Percentiles rank a stretch among this genome's conserved stretches.
Conservation (phyloP, 2,888 invertebrate species). For the Caenorhabditis parvicauda region DNA sequence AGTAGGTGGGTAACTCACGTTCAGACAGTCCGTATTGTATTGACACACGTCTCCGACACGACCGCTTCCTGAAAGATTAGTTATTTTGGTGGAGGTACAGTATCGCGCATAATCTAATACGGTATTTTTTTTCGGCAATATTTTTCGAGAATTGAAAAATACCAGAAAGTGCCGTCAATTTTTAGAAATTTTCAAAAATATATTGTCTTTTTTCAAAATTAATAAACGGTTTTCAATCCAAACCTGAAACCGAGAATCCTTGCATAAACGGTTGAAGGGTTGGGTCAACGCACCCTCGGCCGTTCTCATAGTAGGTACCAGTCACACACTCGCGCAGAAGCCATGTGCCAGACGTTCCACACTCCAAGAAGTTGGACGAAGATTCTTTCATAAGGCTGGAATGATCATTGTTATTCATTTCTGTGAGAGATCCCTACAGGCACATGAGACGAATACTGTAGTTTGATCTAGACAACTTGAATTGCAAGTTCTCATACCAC, state of each 20-base stretch:
- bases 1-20: slow-evolving; percentile 25
- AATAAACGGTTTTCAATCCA: not conserved
- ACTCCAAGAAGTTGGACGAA: slow-evolving; percentile 26
- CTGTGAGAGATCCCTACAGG: too few relatives aligned
- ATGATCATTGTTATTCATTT: not conserved
- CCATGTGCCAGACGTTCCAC: slow-evolving; percentile 21
- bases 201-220: not conserved
- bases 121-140: not conserved
- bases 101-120: not conserved
- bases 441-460: not conserved
- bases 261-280: slow-evolving; percentile 42
- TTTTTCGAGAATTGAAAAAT: slow-evolving; percentile 1
- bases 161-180: not conserved
- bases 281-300: slow-evolving; percentile 43
- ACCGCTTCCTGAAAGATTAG: slow-evolving; percentile 27
- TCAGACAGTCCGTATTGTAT: slow-evolving; percentile 48
- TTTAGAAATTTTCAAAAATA: not conserved
- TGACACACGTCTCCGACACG: slow-evolving; percentile 44
- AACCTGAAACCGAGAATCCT: slow-evolving; percentile 42
- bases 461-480: not conserved
- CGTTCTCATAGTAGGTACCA: slow-evolving; percentile 30
- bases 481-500: not conserved
- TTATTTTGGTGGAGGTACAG: slow-evolving; percentile 3
- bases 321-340: slow-evolving; percentile 30
- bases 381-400: slow-evolving; percentile 32